These are phyloP conservation scores for Ochropacha duplaris DNA, from an alignment of 2,888 invertebrate genomes.

Conservation along the genomic window DNA sequence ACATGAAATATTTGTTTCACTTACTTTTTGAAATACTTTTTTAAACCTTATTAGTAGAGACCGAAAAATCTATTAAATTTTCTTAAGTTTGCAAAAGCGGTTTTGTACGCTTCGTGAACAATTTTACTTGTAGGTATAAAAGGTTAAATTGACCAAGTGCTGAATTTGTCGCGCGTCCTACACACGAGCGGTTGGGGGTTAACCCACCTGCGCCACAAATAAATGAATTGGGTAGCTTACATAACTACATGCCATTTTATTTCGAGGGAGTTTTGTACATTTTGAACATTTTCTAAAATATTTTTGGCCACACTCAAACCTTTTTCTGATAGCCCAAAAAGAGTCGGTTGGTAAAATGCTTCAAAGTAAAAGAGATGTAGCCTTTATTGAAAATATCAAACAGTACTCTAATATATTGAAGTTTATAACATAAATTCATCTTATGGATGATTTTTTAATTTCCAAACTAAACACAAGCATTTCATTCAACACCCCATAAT, in stretches of 20 bases:
- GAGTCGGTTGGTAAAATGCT: too few species aligned
- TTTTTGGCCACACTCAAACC: too few species aligned
- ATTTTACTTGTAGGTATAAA: not conserved
- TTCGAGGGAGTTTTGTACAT: not conserved
- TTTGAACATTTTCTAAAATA: not conserved
- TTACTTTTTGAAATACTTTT: conserved; percentile 3
- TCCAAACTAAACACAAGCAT: too few species aligned
- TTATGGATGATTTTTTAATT: too few species aligned
- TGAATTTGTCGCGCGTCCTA: not conserved
- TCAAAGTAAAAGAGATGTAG: too few species aligned
- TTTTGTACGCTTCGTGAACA: not conserved
- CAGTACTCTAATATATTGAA: too few species aligned
- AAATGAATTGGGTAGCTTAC: not conserved
- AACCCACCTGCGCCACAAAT: conserved; percentile 3
- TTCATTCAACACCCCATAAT: too few species aligned
- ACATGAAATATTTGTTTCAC: too few species aligned
- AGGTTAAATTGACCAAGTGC: not conserved
- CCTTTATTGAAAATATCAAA: too few species aligned
- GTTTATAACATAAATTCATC: too few species aligned
- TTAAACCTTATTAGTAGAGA: not conserved
- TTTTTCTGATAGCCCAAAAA: too few species aligned
- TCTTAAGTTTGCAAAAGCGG: not conserved
- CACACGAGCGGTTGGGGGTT: not conserved
- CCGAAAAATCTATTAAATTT: not conserved
- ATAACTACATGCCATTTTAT: not conserved